Conservation (phyloP, 2,113 vertebrate genomes). For the Mionectes macconnelli region DNA sequence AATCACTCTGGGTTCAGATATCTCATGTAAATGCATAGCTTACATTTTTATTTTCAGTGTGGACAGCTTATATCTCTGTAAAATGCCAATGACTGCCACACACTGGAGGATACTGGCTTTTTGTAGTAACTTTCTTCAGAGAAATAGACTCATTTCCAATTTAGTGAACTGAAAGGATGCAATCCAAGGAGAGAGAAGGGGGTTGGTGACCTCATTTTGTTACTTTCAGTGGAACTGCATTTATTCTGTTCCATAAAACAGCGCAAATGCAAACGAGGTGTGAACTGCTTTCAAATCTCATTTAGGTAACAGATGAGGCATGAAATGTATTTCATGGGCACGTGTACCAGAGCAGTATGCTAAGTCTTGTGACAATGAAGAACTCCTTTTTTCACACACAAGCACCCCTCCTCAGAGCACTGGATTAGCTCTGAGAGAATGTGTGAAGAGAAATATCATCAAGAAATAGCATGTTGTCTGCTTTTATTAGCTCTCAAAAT, state of each 20-base stretch:
- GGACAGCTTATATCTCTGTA: background rate
- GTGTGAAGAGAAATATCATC: background rate
- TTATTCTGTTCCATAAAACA: constrained; percentile 65
- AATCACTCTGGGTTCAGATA: background rate
- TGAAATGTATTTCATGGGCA: constrained; percentile 76
- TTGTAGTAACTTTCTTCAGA: background rate
- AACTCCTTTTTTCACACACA: constrained; percentile 41
- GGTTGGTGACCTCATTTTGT: constrained; percentile 67
- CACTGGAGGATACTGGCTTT: background rate
- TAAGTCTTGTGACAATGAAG: constrained; percentile 52
- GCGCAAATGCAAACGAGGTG: constrained; percentile 75
- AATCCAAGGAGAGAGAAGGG: constrained; percentile 53
- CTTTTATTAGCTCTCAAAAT: constrained; percentile 31
- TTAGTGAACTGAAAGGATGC: constrained; percentile 31
- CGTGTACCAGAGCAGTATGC: constrained; percentile 34
- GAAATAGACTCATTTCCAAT: constrained; percentile 17
- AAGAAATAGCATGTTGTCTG: background rate
- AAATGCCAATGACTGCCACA: background rate
- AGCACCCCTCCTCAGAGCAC: background rate
- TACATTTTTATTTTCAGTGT: background rate
- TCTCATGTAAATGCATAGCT: constrained; percentile 1
- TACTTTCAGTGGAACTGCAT: constrained; percentile 56
- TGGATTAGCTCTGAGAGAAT: constrained; percentile 46
- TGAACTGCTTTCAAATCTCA: constrained; percentile 80
- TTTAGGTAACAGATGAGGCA: constrained; percentile 79